Evolutionary conservation across 2,888 invertebrate species (phyloP), one percentile per base, ranked within the genome.

Genomic region (Elegia similella): DNA sequence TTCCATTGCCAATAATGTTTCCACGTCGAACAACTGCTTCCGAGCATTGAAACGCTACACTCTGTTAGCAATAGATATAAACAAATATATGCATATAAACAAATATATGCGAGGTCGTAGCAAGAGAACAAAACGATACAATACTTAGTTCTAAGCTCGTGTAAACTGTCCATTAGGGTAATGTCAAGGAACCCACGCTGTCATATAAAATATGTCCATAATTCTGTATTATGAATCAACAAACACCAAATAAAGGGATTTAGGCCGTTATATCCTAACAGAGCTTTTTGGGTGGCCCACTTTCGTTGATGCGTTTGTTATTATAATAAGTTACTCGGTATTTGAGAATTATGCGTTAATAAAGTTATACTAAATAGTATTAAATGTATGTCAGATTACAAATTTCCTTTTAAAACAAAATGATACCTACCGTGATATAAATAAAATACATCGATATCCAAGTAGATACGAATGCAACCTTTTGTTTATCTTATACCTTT

Each of bases 101-200:
- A 23, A 23, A 23, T 23, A n/a, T 2, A 7, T 7, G 32, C 32
- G n/a, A 38, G 10, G 8, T 34, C 12, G 34, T 3, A 8, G 3
- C 2, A 34, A 8, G n/a, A 10, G 12, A 38, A n/a, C 38, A n/a
- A 12, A 5, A 38, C 10, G 12, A 38, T 38, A 12, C 38, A 38
- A n/a, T 2, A 5, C 3, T 38, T 38, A 38, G 38, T 12, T 38
- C 12, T 32, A 32, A 1, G 8, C 13, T 50, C 8, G 17, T 16
- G 13, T 7, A 53, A 53, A 42, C 13, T 53, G 15, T 5, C 42
- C 12, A 29, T 53, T 29, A 53, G 52, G 7, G 65, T 44, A 66
- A 42, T 6, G 65, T 44, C 66, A 56, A 56, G 69, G 71, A 73
- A 72, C 65, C 64, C 75, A 70, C 72, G 62, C 63, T 15, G n/a